phyloP scores from a whole-genome alignment of 2,797 vertebrate species.

The Aselliscus stoliczkanus region DNA sequence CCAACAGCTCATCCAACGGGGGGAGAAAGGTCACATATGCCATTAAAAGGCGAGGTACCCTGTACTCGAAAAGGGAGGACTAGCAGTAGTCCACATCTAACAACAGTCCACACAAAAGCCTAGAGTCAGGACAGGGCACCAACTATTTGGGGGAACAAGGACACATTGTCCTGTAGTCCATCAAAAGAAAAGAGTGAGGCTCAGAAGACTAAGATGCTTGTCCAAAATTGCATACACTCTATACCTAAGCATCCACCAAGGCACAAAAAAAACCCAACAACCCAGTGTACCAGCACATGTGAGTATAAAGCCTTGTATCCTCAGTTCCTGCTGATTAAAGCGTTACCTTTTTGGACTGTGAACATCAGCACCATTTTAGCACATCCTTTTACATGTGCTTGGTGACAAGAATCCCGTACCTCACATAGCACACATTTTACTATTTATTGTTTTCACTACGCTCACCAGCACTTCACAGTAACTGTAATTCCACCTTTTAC shows the following conservation, averaged over 20 bases:
- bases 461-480: neutral
- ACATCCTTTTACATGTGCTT: neutral
- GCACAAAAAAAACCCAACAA: neutral
- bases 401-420: neutral
- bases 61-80: neutral
- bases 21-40: neutral
- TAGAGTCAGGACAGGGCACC: neutral
- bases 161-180: neutral
- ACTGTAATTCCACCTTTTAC: neutral
- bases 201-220: neutral
- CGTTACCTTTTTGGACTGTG: neutral
- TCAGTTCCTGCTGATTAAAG: no score
- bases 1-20: neutral
- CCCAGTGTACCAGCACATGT: fast-evolving
- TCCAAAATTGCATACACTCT: neutral
- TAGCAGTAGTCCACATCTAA: neutral
- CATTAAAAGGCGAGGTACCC: neutral
- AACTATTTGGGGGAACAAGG: neutral
- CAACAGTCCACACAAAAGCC: neutral
- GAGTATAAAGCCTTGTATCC: neutral
- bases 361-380: neutral
- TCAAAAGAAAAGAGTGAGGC: neutral
- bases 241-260: neutral
- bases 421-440: fast-evolving
- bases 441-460: neutral